Conservation (phyloP, 2,113 vertebrate genomes). For the Columba janthina region DNA sequence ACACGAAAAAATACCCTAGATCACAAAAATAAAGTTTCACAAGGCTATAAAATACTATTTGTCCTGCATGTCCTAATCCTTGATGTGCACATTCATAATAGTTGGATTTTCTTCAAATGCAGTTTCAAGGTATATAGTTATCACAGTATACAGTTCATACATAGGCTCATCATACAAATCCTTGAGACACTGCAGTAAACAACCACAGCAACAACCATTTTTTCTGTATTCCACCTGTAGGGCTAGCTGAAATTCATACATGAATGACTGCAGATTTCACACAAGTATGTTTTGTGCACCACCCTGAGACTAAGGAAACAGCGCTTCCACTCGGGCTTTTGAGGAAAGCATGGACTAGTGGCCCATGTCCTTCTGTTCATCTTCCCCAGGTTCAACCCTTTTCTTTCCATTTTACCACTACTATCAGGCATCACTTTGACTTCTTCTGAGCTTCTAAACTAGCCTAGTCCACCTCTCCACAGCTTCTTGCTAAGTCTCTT, state of each 20-base stretch:
- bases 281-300: neutral
- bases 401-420: neutral
- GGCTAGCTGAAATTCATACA: neutral
- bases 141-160: neutral
- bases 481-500: neutral
- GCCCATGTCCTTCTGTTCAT: neutral
- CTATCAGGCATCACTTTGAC: neutral
- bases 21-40: neutral
- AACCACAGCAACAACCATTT: neutral
- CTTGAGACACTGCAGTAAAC: neutral
- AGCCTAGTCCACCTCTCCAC: neutral
- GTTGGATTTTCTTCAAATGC: neutral
- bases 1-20: neutral
- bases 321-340: neutral
- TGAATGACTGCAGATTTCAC: neutral
- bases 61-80: neutral
- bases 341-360: neutral
- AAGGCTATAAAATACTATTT: neutral
- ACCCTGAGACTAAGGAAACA: neutral
- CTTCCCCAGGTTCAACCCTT: neutral
- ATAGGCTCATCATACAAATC: neutral
- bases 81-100: neutral
- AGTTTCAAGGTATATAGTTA: neutral
- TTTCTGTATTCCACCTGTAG: neutral
- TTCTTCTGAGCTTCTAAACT: neutral